A percentile compares a stretch with the other conserved stretches of the same genome.
Conservation (phyloP, 1,140 invertebrate genomes). For the Pectinophora gossypiella region DNA sequence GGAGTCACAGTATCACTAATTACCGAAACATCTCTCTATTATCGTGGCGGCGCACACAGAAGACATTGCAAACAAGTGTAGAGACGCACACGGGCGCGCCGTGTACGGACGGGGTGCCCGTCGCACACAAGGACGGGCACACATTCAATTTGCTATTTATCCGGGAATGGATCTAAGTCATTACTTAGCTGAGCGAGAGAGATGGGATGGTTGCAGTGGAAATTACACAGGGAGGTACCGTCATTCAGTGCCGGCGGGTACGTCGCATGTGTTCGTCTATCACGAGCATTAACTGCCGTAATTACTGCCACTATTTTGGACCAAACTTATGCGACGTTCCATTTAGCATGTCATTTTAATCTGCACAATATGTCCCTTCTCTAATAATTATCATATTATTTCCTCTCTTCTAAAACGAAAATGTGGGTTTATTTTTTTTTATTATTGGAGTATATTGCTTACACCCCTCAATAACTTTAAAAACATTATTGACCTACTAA, state of each 20-base stretch:
- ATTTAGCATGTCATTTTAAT: too few species aligned
- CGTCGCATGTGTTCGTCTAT: conserved; percentile 7
- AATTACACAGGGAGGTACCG: conserved; percentile 53
- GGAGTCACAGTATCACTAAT: conserved; percentile 2
- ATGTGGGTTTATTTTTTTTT: too few species aligned
- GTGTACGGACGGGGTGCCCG: conserved; percentile 18
- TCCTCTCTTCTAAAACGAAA: too few species aligned
- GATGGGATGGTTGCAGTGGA: conserved; percentile 60
- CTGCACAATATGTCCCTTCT: too few species aligned
- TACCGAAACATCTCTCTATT: neutral
- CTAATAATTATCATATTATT: too few species aligned
- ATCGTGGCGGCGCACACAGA: neutral
- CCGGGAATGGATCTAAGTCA: conserved; percentile 74
- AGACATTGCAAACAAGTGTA: conserved; percentile 7
- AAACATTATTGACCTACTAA: too few species aligned
- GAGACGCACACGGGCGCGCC: neutral
- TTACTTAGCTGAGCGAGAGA: conserved; percentile 72
- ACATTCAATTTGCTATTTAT: conserved; percentile 76
- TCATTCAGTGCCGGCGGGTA: conserved; percentile 32
- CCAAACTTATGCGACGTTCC: too few species aligned
- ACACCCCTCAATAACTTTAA: too few species aligned
- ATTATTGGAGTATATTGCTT: too few species aligned
- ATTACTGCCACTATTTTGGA: conserved; percentile 2
- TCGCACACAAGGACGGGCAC: conserved; percentile 27
- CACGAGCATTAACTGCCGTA: neutral